Percentiles rank a stretch among this genome's conserved stretches.
Conservation (phyloP, 2,113 vertebrate genomes). For the Hippolais icterina region DNA sequence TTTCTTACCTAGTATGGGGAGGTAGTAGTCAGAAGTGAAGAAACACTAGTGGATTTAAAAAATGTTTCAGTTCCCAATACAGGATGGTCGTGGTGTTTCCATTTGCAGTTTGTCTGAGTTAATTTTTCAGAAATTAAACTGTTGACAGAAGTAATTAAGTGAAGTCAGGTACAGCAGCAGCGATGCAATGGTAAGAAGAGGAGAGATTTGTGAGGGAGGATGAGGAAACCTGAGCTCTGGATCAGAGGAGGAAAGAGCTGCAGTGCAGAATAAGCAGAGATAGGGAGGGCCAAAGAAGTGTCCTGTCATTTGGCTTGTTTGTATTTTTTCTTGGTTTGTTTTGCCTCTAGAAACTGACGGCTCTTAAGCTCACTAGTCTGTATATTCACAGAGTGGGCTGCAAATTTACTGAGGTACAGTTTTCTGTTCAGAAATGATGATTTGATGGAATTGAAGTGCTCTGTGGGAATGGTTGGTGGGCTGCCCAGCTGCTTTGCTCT, state of each 20-base stretch:
- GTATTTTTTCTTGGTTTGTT: not conserved
- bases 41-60: not conserved
- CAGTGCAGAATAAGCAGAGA: not conserved
- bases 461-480: slow-evolving; percentile 60
- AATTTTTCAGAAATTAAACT: not conserved
- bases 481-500: slow-evolving; percentile 59
- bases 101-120: not conserved
- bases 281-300: not conserved
- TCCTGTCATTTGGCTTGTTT: not conserved
- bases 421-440: not conserved
- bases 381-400: not conserved
- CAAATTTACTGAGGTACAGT: not conserved
- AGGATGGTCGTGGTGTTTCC: not conserved
- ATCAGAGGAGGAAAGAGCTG: not conserved
- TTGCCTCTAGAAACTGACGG: not conserved
- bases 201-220: not conserved
- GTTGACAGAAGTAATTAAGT: not conserved
- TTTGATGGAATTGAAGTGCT: slow-evolving; percentile 16
- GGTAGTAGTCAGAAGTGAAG: not conserved
- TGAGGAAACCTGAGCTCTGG: not conserved
- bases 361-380: not conserved
- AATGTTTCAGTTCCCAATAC: not conserved
- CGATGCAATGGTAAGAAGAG: not conserved
- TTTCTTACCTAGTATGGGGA: not conserved
- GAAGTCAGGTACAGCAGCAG: not conserved